Conservation (phyloP, 1,140 invertebrate genomes). For the Brachionus manjavacas region DNA sequence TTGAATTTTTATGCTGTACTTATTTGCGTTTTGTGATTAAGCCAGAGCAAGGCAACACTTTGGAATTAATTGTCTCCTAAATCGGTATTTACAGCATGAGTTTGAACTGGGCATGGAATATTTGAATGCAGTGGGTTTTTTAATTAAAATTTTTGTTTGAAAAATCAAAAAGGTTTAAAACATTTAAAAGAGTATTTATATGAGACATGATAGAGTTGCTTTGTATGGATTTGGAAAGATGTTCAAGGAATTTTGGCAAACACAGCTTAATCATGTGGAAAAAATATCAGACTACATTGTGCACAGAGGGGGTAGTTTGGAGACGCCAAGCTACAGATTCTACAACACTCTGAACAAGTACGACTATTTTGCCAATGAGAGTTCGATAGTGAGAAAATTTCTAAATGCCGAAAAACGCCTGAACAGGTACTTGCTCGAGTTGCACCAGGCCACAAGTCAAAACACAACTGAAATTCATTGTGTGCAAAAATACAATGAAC, state of each 20-base stretch:
- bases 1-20: neutral
- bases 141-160: neutral
- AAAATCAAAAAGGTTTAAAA: neutral
- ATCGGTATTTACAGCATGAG: constrained; percentile 9
- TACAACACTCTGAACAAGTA: neutral
- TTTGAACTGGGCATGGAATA: constrained; percentile 19
- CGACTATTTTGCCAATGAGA: constrained; percentile 6
- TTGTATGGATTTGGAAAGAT: constrained; percentile 31
- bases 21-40: neutral
- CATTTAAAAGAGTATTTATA: constrained; percentile 35
- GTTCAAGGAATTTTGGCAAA: constrained; percentile 10
- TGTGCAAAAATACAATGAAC: neutral
- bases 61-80: neutral
- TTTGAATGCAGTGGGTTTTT: constrained; percentile 11
- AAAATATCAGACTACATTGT: constrained; percentile 36
- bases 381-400: neutral
- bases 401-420: neutral
- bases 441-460: neutral
- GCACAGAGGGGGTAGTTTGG: neutral
- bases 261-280: neutral
- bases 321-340: neutral
- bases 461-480: neutral
- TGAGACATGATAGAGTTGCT: constrained; percentile 19
- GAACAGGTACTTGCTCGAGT: neutral
- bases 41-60: neutral